Evolutionary conservation across 30 jellyfish, hydroid and myxozoan species (phyloP).

Genomic region (Aurelia sp.): DNA sequence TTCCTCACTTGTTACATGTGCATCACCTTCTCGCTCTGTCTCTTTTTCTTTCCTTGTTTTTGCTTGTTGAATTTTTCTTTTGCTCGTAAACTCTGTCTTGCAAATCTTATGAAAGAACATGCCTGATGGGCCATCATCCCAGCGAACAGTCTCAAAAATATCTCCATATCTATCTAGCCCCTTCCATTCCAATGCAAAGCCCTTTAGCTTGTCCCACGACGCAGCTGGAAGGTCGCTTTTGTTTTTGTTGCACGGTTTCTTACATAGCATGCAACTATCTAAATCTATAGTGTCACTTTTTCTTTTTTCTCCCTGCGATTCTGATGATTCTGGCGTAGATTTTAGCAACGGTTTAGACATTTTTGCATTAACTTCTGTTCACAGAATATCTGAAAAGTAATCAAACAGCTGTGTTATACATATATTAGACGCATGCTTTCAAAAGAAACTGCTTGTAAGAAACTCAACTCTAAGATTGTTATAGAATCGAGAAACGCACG

Average conservation of each 20-base stretch:
- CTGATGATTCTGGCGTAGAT: constrained; percentile 5
- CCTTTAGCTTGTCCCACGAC: background rate
- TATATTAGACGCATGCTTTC: background rate
- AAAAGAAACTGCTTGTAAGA: constrained; percentile 2
- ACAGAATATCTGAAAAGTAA: background rate
- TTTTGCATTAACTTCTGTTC: constrained; percentile 2
- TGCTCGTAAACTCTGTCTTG: constrained; percentile 24
- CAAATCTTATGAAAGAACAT: constrained; percentile 19
- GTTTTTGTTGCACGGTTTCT: constrained; percentile 22
- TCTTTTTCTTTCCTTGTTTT: constrained; percentile 15
- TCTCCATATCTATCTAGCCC: constrained; percentile 25
- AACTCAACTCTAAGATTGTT: background rate
- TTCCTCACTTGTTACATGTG: constrained; percentile 21
- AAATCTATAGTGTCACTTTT: constrained; percentile 19
- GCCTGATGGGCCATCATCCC: constrained; percentile 41
- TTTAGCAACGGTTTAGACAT: constrained; percentile 18
- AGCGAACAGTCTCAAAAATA: constrained; percentile 24
- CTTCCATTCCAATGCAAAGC: constrained; percentile 36
- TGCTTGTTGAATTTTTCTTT: constrained; percentile 37
- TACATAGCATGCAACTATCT: constrained; percentile 23
- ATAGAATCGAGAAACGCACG: background rate
- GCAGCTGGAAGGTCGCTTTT: background rate
- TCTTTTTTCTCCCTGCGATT: constrained; percentile 3
- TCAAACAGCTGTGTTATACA: background rate
- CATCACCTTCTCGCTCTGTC: constrained; percentile 23